phyloP scores from a whole-genome alignment of 2,113 vertebrate species.

The Scatophagus argus region DNA sequence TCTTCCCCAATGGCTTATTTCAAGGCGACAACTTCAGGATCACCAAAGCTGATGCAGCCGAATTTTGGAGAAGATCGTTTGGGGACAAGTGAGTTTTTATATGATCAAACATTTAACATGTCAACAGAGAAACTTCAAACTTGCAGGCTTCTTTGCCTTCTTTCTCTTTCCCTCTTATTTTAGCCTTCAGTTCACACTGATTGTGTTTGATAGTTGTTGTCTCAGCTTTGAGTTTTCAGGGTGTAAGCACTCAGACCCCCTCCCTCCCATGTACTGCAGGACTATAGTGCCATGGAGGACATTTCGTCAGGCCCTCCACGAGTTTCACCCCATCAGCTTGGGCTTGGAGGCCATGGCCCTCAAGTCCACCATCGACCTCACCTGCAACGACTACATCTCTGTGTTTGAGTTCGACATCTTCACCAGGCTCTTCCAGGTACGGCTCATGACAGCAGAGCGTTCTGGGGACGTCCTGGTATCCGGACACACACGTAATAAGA shows the following conservation, averaged over 20 bases:
- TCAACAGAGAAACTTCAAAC: not conserved
- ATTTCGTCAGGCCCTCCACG: conserved; percentile 95
- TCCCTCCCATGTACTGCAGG: conserved; percentile 71
- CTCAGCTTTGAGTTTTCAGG: not conserved
- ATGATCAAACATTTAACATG: not conserved
- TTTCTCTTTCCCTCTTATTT: not conserved
- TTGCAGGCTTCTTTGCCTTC: too few species aligned
- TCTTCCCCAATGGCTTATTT: conserved; percentile 97
- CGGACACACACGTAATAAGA: too few species aligned
- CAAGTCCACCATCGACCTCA: conserved; percentile 98
- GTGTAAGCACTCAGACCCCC: not conserved
- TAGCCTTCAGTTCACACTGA: not conserved
- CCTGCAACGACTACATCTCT: conserved; percentile 99
- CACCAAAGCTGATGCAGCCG: conserved; percentile 98
- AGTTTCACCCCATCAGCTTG: conserved; percentile 97
- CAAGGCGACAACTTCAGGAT: conserved; percentile 98
- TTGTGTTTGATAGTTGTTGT: not conserved
- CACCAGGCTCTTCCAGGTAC: conserved; percentile 97
- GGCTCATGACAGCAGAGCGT: conserved; percentile 41
- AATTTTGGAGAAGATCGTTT: conserved; percentile 98
- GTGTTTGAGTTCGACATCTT: conserved; percentile 99
- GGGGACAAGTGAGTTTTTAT: conserved; percentile 93
- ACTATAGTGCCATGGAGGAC: conserved; percentile 98
- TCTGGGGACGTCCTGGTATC: not conserved
- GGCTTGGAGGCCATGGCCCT: conserved; percentile 98